phyloP scores from a whole-genome alignment of 2,797 vertebrate genomes.

The Meda fulgida region DNA sequence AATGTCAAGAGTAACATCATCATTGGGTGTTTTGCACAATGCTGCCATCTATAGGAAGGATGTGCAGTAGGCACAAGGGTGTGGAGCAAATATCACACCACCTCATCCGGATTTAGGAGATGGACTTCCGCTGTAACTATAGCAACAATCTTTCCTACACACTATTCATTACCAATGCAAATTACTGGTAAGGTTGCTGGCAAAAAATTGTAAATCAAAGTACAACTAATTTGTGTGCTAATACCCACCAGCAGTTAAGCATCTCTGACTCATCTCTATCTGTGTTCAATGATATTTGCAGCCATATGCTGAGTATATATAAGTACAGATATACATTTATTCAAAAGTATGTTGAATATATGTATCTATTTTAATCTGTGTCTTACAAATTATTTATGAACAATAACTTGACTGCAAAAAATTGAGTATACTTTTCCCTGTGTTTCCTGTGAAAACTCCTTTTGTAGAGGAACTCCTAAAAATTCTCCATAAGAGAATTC shows the following conservation, averaged over 20 bases:
- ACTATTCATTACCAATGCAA: constrained; percentile 49
- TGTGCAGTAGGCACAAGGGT: background rate
- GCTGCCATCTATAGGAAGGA: constrained; percentile 46
- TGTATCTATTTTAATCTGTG: constrained; percentile 44
- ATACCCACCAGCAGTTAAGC: constrained; percentile 35
- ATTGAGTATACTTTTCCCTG: constrained; percentile 12
- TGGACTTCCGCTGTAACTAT: constrained; percentile 40
- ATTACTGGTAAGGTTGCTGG: constrained; percentile 39
- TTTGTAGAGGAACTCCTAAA: constrained; percentile 17
- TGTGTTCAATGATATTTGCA: constrained; percentile 49
- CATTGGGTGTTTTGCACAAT: constrained; percentile 20
- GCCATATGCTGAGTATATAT: constrained; percentile 53
- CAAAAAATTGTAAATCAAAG: constrained; percentile 11
- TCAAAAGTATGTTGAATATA: constrained; percentile 43
- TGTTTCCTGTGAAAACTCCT: constrained; percentile 26
- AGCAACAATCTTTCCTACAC: constrained; percentile 45
- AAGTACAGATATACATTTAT: constrained; percentile 46
- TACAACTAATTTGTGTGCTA: constrained; percentile 12
- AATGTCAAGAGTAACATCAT: background rate
- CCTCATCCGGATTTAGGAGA: constrained; percentile 32
- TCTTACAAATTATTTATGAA: constrained; percentile 44
- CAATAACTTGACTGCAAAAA: constrained; percentile 23
- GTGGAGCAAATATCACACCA: constrained; percentile 30
- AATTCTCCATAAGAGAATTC: constrained; percentile 3
- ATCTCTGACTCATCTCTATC: constrained; percentile 24